Conservation (phyloP, 2,888 invertebrate genomes). For the Acanthosepion lycidas region DNA sequence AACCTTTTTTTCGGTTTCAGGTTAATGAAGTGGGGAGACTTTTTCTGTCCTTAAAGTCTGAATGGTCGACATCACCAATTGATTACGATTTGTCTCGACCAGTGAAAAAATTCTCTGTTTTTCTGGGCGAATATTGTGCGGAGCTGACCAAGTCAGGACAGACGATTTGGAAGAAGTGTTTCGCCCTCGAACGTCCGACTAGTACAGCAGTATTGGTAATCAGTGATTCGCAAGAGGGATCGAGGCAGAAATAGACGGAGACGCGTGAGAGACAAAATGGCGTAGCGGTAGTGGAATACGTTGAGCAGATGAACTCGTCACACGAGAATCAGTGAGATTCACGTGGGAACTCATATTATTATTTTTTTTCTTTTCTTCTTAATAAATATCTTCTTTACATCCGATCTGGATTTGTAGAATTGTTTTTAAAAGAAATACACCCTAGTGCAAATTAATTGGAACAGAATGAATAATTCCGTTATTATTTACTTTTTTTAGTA, state of each 20-base stretch:
- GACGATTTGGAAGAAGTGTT: not conserved
- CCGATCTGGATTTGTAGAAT: no score
- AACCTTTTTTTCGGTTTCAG: not conserved
- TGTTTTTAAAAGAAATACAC: no score
- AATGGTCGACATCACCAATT: not conserved
- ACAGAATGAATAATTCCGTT: no score
- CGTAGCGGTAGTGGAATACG: not conserved
- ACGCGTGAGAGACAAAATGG: not conserved
- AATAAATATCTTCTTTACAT: no score
- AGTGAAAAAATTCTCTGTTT: not conserved
- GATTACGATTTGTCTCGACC: not conserved
- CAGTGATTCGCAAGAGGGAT: not conserved
- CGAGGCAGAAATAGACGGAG: not conserved
- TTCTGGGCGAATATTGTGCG: not conserved
- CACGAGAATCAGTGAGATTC: no score
- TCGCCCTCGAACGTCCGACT: not conserved
- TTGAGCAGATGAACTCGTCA: not conserved
- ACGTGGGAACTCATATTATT: no score
- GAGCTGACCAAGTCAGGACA: not conserved
- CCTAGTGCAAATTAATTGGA: no score
- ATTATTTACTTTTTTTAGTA: no score
- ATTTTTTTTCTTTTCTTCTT: no score
- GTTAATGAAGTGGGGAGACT: not conserved
- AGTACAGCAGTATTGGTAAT: not conserved
- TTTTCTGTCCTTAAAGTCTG: not conserved